Evolutionary conservation across 2,113 vertebrate species (phyloP).

Genomic region (Halichoerus grypus): DNA sequence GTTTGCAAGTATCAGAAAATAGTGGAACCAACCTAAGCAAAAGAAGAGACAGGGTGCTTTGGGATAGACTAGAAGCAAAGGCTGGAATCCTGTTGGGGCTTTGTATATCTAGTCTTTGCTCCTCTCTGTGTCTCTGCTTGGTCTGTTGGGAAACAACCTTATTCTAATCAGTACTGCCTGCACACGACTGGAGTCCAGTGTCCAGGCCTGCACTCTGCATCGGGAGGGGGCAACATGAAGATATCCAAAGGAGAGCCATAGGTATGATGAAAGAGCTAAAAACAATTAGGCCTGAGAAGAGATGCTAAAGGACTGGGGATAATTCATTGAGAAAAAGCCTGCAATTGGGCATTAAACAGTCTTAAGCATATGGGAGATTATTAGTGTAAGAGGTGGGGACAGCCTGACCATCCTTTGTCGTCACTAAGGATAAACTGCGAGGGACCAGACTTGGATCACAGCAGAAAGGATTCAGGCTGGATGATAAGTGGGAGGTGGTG

Average conservation of each 20-base stretch:
- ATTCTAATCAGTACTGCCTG: background rate
- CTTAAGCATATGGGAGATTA: background rate
- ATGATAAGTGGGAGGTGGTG: background rate
- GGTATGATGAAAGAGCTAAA: slow-evolving; percentile 17
- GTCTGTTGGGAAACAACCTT: background rate
- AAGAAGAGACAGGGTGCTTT: background rate
- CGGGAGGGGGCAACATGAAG: background rate
- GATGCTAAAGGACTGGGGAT: background rate
- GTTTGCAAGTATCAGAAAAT: slow-evolving; percentile 4
- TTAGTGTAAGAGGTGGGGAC: background rate
- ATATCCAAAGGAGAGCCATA: background rate
- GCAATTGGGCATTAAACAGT: background rate
- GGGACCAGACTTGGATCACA: background rate
- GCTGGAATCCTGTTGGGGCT: background rate
- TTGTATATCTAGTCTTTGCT: background rate
- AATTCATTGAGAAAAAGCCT: slow-evolving; percentile 18
- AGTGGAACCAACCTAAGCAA: background rate
- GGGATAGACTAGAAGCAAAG: slow-evolving; percentile 25
- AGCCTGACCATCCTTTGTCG: background rate
- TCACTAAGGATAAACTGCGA: background rate
- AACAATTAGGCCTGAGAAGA: background rate
- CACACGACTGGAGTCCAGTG: background rate
- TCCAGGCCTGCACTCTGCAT: background rate
- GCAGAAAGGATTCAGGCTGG: background rate
- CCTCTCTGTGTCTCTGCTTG: background rate